Evolutionary conservation across 2,888 invertebrate genomes (phyloP).

Genomic region (Matsumyia berberina): DNA sequence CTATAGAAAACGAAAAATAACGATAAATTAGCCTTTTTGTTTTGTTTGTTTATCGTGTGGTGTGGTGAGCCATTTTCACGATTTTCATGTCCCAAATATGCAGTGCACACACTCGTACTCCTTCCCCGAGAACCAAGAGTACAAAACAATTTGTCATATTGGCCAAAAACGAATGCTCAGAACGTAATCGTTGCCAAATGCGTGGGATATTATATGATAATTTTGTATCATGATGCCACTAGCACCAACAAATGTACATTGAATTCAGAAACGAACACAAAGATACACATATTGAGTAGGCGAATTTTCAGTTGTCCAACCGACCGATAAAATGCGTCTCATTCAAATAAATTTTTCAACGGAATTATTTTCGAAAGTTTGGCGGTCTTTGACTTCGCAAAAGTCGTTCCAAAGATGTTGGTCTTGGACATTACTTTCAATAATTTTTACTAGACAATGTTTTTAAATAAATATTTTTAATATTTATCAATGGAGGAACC

Average conservation of each 20-base stretch:
- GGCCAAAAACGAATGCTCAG: slow-evolving; percentile 6
- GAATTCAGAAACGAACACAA: background rate
- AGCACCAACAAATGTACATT: background rate
- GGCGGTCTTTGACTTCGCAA: slow-evolving; percentile 3
- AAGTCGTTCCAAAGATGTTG: background rate
- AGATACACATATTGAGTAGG: background rate
- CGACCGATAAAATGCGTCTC: slow-evolving; percentile 8
- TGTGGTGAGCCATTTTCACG: slow-evolving; percentile 7
- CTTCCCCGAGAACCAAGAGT: slow-evolving; percentile 16
- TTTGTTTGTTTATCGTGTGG: slow-evolving; percentile 26
- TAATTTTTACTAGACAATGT: background rate
- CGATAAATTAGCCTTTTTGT: slow-evolving; percentile 25
- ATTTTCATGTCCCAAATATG: slow-evolving; percentile 20
- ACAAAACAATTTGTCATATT: slow-evolving; percentile 8
- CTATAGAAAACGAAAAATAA: background rate
- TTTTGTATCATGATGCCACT: slow-evolving; percentile 29
- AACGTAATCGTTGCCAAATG: slow-evolving; percentile 34
- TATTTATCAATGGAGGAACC: slow-evolving; percentile 24
- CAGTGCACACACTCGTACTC: slow-evolving; percentile 7
- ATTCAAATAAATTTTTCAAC: background rate
- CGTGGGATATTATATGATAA: slow-evolving; percentile 41
- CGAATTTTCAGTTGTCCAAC: background rate
- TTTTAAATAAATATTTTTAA: background rate
- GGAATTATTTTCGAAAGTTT: slow-evolving; percentile 1
- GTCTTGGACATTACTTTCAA: slow-evolving; percentile 15